These are phyloP conservation scores for Cydia strobilella DNA, from an alignment of 1,140 invertebrate species.

Conservation along the genomic window DNA sequence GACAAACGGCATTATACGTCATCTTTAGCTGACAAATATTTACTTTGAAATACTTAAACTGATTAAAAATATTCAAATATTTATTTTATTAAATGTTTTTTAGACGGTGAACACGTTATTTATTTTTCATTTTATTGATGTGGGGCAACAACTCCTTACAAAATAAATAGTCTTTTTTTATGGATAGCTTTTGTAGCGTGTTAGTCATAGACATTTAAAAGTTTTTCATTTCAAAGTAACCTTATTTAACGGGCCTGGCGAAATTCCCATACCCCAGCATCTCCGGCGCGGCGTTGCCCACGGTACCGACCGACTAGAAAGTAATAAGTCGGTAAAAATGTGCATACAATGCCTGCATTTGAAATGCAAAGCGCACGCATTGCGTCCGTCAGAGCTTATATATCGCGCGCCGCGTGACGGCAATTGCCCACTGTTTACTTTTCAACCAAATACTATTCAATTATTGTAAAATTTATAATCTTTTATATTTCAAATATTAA, in stretches of 20 bases:
- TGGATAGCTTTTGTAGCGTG: no score
- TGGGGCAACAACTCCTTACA: no score
- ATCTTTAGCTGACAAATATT: no score
- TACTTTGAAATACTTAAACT: no score
- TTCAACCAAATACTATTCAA: conserved; percentile 17
- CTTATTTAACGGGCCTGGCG: not conserved
- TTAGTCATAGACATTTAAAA: no score
- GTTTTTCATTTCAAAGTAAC: no score
- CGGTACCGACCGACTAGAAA: conserved; percentile 61
- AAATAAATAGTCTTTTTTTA: no score
- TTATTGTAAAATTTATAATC: conserved; percentile 1
- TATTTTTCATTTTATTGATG: no score
- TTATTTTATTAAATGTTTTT: no score
- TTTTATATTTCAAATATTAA: not conserved
- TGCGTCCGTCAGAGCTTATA: conserved; percentile 34
- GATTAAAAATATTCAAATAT: no score
- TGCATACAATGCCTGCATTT: conserved; percentile 77
- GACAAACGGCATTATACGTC: no score
- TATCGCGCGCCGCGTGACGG: conserved; percentile 18
- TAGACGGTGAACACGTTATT: no score
- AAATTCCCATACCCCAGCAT: not conserved
- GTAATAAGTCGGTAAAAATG: conserved; percentile 79
- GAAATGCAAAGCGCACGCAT: conserved; percentile 73
- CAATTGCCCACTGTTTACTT: conserved; percentile 11
- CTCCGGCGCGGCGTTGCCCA: conserved; percentile 45